Evolutionary conservation across 2,113 vertebrate genomes (phyloP).

Genomic region (Istiophorus platypterus): DNA sequence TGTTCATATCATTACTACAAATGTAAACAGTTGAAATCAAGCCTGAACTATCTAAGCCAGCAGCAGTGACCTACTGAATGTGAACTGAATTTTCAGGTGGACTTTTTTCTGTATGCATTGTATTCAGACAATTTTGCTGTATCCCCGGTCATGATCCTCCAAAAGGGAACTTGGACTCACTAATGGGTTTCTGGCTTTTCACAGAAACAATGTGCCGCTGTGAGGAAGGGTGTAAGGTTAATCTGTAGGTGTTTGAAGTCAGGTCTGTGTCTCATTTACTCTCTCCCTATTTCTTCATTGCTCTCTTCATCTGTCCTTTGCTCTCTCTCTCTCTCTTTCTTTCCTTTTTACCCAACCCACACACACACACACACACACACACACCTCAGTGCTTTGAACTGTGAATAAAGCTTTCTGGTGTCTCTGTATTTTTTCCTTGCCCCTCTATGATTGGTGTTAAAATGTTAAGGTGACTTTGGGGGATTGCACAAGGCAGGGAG

Average conservation of each 20-base stretch:
- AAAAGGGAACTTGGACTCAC: conserved; percentile 52
- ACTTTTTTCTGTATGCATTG: conserved; percentile 15
- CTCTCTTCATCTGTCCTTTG: conserved; percentile 12
- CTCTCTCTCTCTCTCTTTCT: not conserved
- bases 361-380: not conserved
- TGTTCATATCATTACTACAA: not conserved
- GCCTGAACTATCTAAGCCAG: not conserved
- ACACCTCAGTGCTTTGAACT: conserved; percentile 66
- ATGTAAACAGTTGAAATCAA: conserved; percentile 12
- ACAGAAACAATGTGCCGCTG: conserved; percentile 52
- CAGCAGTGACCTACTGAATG: conserved; percentile 13
- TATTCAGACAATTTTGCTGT: conserved; percentile 36
- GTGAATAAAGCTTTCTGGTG: conserved; percentile 55
- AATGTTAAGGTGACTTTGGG: conserved; percentile 67
- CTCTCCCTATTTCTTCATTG: conserved; percentile 33
- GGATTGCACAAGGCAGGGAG: conserved; percentile 35
- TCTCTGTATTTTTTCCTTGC: conserved; percentile 36
- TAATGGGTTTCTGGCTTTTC: conserved; percentile 64
- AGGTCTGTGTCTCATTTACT: conserved; percentile 70
- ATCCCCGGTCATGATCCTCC: conserved; percentile 19
- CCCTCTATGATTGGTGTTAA: conserved; percentile 61
- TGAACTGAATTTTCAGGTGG: conserved; percentile 1
- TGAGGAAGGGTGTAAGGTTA: conserved; percentile 60
- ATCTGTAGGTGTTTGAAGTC: conserved; percentile 75
- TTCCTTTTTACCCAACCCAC: not conserved